Evolutionary conservation across 1,140 invertebrate genomes (phyloP).

Genomic region (Phymorhynchus buccinoides): DNA sequence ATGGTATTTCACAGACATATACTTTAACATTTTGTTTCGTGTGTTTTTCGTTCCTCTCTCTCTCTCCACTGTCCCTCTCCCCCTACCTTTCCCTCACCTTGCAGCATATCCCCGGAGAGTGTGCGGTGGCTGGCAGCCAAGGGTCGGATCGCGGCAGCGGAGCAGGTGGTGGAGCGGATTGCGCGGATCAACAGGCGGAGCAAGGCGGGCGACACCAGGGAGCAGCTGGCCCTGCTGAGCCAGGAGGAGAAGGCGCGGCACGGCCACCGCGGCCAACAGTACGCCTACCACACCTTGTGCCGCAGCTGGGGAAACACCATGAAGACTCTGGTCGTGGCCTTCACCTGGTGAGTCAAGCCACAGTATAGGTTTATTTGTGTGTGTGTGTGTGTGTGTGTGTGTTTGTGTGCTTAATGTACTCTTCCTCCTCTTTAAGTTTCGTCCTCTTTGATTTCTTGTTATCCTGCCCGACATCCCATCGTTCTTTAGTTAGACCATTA

Average conservation of each 20-base stretch:
- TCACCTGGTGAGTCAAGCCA: background rate
- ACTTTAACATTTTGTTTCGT: too few species aligned
- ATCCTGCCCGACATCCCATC: too few species aligned
- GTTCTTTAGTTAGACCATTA: too few species aligned
- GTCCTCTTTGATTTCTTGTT: too few species aligned
- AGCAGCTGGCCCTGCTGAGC: background rate
- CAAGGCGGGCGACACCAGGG: background rate
- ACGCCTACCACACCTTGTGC: background rate
- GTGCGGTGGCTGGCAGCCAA: slow-evolving; percentile 57
- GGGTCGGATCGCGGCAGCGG: slow-evolving; percentile 55
- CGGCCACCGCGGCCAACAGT: background rate
- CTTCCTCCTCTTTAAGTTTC: too few species aligned
- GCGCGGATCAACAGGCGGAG: slow-evolving; percentile 37
- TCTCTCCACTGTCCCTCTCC: background rate
- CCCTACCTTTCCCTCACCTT: too few species aligned
- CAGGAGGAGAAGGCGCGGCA: background rate
- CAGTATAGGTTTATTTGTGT: too few species aligned
- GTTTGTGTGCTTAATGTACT: too few species aligned
- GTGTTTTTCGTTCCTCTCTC: too few species aligned
- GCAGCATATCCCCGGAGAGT: slow-evolving; percentile 60
- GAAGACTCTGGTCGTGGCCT: background rate
- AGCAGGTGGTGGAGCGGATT: slow-evolving; percentile 52
- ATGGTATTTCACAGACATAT: too few species aligned
- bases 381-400: too few species aligned
- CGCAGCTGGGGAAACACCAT: background rate